Evolutionary conservation across 2,888 invertebrate species (phyloP).

Genomic region (Adelognathus sp.): DNA sequence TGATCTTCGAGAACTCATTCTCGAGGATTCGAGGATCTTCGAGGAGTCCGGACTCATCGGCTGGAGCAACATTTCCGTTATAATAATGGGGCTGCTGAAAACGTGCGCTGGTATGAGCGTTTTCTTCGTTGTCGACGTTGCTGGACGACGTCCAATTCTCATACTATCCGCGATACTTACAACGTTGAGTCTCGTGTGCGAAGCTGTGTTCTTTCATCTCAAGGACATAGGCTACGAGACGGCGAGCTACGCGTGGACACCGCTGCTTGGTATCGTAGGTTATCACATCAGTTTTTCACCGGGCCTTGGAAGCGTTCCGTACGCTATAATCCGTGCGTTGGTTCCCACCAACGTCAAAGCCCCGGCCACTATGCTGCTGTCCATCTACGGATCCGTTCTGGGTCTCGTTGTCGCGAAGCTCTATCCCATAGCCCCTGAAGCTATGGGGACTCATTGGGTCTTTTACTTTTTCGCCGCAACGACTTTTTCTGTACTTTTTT

Average conservation of each 20-base stretch:
- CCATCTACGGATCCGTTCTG: slow-evolving; percentile 40
- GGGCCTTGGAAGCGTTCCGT: slow-evolving; percentile 55
- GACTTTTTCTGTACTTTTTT: slow-evolving; percentile 4
- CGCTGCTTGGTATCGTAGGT: neutral
- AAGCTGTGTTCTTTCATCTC: slow-evolving; percentile 28
- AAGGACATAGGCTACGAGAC: neutral
- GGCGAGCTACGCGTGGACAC: slow-evolving; percentile 7
- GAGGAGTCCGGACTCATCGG: slow-evolving; percentile 7
- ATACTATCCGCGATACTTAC: neutral
- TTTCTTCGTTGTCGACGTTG: slow-evolving; percentile 11
- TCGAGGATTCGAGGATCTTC: no score
- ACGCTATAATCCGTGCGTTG: slow-evolving; percentile 57
- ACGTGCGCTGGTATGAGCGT: neutral
- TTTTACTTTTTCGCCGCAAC: slow-evolving; percentile 51
- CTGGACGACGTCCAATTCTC: slow-evolving; percentile 20
- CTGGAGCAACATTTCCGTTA: neutral
- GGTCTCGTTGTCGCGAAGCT: slow-evolving; percentile 27
- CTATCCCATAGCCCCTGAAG: slow-evolving; percentile 36
- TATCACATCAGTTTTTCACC: neutral
- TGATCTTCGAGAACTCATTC: no score
- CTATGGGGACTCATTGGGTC: slow-evolving; percentile 31
- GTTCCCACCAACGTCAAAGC: slow-evolving; percentile 59
- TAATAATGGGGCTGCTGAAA: slow-evolving; percentile 1
- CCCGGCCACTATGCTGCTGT: slow-evolving; percentile 51
- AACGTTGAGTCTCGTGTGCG: neutral